phyloP scores from a whole-genome alignment of 2,888 invertebrate species.

The Xestia sexstrigata region DNA sequence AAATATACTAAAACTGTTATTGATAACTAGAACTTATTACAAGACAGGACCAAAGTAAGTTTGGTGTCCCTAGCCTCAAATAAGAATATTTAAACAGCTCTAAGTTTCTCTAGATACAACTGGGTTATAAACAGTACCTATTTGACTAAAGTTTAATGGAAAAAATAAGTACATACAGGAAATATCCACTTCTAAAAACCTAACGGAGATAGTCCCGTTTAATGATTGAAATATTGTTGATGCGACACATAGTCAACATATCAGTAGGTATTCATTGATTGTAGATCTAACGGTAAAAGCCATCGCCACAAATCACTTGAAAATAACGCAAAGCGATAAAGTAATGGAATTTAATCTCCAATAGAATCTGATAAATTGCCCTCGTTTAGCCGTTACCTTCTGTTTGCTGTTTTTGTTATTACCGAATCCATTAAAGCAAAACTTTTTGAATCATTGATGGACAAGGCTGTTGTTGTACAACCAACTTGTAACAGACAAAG shows the following conservation, averaged over 20 bases:
- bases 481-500: conserved; percentile 12
- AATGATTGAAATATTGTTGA: conserved; percentile 1
- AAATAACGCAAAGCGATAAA: conserved; percentile 61
- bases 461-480: conserved; percentile 17
- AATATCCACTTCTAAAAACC: background rate
- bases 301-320: conserved; percentile 56
- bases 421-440: conserved; percentile 43
- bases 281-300: conserved; percentile 21
- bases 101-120: background rate
- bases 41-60: background rate
- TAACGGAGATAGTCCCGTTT: background rate
- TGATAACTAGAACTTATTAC: background rate
- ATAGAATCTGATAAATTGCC: conserved; percentile 68
- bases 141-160: background rate
- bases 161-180: background rate
- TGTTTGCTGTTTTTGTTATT: conserved; percentile 61
- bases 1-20: background rate
- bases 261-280: background rate
- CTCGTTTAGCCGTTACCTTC: conserved; percentile 62
- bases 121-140: background rate
- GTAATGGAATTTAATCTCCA: conserved; percentile 69
- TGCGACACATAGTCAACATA: background rate
- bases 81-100: background rate
- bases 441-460: conserved; percentile 47
- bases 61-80: background rate